These are phyloP conservation scores for Ispidina picta DNA, from an alignment of 2,797 vertebrate species.

Conservation along the genomic window DNA sequence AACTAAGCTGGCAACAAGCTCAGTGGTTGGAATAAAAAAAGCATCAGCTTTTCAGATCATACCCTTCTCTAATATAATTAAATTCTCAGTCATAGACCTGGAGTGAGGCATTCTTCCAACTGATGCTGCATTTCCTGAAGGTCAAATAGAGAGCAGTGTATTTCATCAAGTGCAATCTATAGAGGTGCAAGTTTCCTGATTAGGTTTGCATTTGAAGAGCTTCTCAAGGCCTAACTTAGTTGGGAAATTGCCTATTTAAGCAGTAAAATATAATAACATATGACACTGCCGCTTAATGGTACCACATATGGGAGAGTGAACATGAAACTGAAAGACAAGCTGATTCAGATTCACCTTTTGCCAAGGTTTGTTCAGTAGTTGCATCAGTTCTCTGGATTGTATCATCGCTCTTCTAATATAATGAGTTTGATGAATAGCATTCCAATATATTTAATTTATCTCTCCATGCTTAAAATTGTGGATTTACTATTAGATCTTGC, in stretches of 20 bases:
- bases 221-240: constrained; percentile 21
- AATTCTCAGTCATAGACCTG: constrained; percentile 46
- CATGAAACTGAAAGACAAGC: background rate
- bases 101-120: constrained; percentile 32
- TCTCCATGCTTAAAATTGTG: background rate
- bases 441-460: background rate
- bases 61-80: constrained; percentile 52
- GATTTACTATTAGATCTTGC: background rate
- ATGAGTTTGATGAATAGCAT: background rate
- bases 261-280: background rate
- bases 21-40: constrained; percentile 38
- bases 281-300: background rate
- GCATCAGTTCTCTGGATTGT: background rate
- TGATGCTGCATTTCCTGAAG: constrained; percentile 41
- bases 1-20: constrained; percentile 34
- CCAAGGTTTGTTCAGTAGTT: background rate
- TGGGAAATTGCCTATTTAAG: constrained; percentile 23
- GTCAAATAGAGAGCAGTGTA: background rate
- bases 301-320: background rate
- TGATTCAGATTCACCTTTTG: background rate
- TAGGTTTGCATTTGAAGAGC: constrained; percentile 12
- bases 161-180: background rate
- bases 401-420: background rate
- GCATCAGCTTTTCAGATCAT: constrained; percentile 43
- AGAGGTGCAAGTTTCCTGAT: background rate